Percentiles rank a stretch among this genome's conserved stretches.
These are phyloP conservation scores for Sorex fumeus DNA, from an alignment of 2,113 vertebrate genomes.

Conservation along the genomic window DNA sequence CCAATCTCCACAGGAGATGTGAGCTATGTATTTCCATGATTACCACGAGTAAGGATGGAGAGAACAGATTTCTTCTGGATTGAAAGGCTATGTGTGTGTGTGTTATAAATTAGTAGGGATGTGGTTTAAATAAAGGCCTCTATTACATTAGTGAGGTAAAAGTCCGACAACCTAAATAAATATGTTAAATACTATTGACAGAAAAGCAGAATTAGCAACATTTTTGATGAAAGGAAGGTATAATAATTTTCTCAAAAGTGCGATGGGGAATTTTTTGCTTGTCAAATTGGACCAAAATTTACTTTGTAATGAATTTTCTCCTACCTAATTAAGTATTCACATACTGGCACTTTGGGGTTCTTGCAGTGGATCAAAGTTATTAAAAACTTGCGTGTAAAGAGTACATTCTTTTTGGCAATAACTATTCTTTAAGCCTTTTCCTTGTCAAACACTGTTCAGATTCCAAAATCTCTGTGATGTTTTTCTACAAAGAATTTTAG, in stretches of 20 bases:
- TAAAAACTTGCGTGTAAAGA: slow-evolving; percentile 72
- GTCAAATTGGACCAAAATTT: slow-evolving; percentile 80
- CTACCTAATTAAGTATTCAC: slow-evolving; percentile 79
- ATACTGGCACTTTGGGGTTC: slow-evolving; percentile 71
- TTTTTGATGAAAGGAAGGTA: slow-evolving; percentile 81
- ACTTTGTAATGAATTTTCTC: slow-evolving; percentile 80
- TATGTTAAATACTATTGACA: slow-evolving; percentile 77
- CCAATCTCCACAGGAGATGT: not conserved
- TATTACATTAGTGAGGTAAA: slow-evolving; percentile 56
- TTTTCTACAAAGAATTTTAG: slow-evolving; percentile 61
- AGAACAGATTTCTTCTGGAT: not conserved
- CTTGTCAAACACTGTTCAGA: slow-evolving; percentile 61
- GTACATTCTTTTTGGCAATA: slow-evolving; percentile 59
- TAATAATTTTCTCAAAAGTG: slow-evolving; percentile 83
- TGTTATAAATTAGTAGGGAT: slow-evolving; percentile 49
- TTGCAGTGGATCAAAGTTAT: slow-evolving; percentile 77
- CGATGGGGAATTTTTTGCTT: slow-evolving; percentile 74
- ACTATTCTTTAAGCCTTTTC: slow-evolving; percentile 67
- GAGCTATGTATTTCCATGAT: not conserved
- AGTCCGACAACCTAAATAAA: slow-evolving; percentile 75
- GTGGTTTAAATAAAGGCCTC: slow-evolving; percentile 59
- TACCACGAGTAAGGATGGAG: not conserved
- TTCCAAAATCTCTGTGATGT: slow-evolving; percentile 56
- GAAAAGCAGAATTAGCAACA: slow-evolving; percentile 80
- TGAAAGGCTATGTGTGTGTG: not conserved